These are phyloP conservation scores for Carterocephalus palaemon DNA, from an alignment of 2,888 invertebrate genomes.

Conservation along the genomic window DNA sequence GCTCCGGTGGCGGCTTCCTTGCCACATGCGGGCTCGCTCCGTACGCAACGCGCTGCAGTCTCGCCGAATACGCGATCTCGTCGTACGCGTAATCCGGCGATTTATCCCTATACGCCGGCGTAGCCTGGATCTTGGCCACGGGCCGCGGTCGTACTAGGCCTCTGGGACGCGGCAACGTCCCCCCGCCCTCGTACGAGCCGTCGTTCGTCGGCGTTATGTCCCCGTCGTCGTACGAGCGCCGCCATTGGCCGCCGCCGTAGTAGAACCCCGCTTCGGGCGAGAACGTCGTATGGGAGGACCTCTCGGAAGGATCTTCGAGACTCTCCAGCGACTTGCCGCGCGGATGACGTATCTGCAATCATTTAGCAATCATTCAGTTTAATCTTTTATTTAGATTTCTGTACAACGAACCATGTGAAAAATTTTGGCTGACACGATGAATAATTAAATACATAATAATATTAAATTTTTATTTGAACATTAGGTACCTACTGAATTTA, in stretches of 20 bases:
- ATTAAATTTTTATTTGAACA: constrained; percentile 1
- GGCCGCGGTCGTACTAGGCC: constrained; percentile 89
- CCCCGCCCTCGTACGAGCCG: constrained; percentile 83
- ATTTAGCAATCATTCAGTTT: too few relatives aligned
- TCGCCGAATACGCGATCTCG: constrained; percentile 69
- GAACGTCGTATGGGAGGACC: constrained; percentile 80
- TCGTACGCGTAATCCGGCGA: constrained; percentile 72
- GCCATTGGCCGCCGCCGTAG: constrained; percentile 82
- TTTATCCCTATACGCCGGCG: constrained; percentile 68
- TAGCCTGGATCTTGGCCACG: constrained; percentile 85
- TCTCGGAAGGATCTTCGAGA: constrained; percentile 87
- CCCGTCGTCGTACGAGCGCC: constrained; percentile 91
- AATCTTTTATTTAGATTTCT: not conserved
- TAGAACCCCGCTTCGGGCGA: constrained; percentile 79
- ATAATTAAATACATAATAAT: constrained; percentile 1
- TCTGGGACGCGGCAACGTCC: constrained; percentile 91
- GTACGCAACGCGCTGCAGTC: constrained; percentile 75
- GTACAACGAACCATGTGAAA: not conserved
- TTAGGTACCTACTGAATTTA: constrained; percentile 6
- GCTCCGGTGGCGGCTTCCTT: constrained; percentile 89
- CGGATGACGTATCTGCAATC: constrained; percentile 85
- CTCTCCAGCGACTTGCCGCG: constrained; percentile 92
- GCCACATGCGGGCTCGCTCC: constrained; percentile 85
- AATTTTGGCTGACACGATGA: not conserved
- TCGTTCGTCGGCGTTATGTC: constrained; percentile 93